Percentiles rank a stretch among this genome's conserved stretches.
Conservation (phyloP, 2,888 invertebrate genomes). For the Machimus atricapillus region DNA sequence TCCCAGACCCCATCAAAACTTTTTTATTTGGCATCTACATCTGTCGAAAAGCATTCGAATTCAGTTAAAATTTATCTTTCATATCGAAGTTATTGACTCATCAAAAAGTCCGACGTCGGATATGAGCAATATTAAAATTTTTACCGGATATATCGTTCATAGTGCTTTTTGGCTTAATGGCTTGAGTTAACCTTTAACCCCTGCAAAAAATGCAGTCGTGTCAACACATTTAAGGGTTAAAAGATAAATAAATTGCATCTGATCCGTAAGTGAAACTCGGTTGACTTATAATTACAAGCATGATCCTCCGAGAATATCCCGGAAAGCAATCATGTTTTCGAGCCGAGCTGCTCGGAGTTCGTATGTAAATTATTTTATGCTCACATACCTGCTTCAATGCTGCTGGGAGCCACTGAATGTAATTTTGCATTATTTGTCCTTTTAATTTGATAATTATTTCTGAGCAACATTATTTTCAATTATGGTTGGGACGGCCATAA, state of each 20-base stretch:
- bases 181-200: neutral
- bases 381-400: neutral
- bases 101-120: too few species aligned
- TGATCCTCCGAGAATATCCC: neutral
- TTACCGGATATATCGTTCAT: too few species aligned
- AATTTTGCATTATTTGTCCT: neutral
- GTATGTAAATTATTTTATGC: neutral
- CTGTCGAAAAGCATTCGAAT: too few species aligned
- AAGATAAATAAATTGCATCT: neutral
- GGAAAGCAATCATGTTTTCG: neutral
- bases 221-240: neutral
- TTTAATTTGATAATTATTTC: neutral
- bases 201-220: neutral
- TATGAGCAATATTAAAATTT: too few species aligned
- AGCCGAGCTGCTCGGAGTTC: neutral
- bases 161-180: neutral
- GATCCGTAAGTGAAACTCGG: neutral
- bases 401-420: neutral
- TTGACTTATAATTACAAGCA: neutral
- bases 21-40: too few species aligned
- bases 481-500: neutral
- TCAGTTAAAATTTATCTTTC: too few species aligned
- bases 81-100: too few species aligned
- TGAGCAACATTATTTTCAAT: neutral
- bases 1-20: too few species aligned